A percentile compares a stretch with the other conserved stretches of the same genome.
Conservation (phyloP, 2,113 vertebrate genomes). For the Alligator mississippiensis region DNA sequence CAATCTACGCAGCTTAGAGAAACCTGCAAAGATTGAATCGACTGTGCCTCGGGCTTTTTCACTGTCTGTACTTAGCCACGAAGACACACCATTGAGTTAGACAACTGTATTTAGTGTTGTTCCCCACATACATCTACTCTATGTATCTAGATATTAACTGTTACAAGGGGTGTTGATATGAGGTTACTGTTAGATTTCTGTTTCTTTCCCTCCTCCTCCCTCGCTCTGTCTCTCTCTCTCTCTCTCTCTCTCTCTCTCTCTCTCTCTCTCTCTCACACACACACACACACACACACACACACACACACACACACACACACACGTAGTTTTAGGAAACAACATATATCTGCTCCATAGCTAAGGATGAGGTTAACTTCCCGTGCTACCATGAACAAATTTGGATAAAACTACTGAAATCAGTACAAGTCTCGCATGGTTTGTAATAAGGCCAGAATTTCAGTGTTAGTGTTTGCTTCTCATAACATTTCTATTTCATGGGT, state of each 20-base stretch:
- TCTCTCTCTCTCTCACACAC: too few relatives aligned
- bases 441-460: not conserved
- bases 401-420: not conserved
- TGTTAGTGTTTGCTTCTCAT: not conserved
- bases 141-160: not conserved
- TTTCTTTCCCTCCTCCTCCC: not conserved
- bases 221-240: not conserved
- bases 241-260: not conserved
- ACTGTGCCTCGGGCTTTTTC: too few relatives aligned
- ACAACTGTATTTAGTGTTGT: not conserved
- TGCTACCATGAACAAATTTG: not conserved
- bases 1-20: too few relatives aligned
- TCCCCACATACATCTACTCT: not conserved
- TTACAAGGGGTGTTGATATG: not conserved
- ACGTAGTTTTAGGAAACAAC: not conserved
- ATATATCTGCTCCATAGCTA: not conserved
- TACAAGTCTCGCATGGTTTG: not conserved
- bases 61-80: not conserved
- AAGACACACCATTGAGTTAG: not conserved
- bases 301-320: too few relatives aligned
- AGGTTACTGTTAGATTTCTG: not conserved
- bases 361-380: not conserved
- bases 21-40: too few relatives aligned
- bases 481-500: not conserved
- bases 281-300: too few relatives aligned